Evolutionary conservation across 2,888 invertebrate genomes (phyloP), one percentile per base, ranked within the genome.

Genomic region (Ctenicera cuprea): DNA sequence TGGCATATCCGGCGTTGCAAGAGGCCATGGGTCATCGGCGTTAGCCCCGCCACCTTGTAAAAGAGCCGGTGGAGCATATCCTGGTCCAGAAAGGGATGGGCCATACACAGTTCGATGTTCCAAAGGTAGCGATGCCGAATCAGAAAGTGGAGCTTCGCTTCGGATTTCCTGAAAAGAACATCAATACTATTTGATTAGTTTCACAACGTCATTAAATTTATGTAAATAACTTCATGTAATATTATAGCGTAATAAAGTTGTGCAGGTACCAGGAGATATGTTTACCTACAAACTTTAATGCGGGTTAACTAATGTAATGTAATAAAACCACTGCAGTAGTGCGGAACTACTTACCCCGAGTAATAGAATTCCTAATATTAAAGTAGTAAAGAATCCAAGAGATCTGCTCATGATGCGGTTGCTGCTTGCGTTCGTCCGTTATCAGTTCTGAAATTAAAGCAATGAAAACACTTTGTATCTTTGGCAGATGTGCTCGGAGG

Each of bases 1-100:
- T 0, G 97, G 97, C 88, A 96, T 96, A 85, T 97, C 97, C 18
- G 96, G 94, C 57, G 94, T 92, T 52, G 95, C 93, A 79, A 96
- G 88, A 0, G 96, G 97, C 97, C 97, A 97, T 71, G 95, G 93
- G 83, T 96, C 96, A 81, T 95, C 95, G 20, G 91, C 89, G 69
- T 88, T 88, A 71, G 87, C 87, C 71, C 84, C 80, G 62, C 83
- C 87, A 33, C 86, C 85, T 73, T 87, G 86, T 64, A 85, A 80
- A 11, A 86, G 78, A 12, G 84, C 78, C 18, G 87, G 85, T 18
- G 86, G 86, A 12, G 85, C 86, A 75, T 85, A 86, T 72, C 81
- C 90, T 16, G 90, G 89, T 43, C 85, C 86, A 0, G 87, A 87
- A 71, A 87, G 77, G 33, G 94, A 92, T 67, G 94, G 92, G 64